Evolutionary conservation across 2,797 vertebrate species (phyloP).

Genomic region (Staurois parvus): DNA sequence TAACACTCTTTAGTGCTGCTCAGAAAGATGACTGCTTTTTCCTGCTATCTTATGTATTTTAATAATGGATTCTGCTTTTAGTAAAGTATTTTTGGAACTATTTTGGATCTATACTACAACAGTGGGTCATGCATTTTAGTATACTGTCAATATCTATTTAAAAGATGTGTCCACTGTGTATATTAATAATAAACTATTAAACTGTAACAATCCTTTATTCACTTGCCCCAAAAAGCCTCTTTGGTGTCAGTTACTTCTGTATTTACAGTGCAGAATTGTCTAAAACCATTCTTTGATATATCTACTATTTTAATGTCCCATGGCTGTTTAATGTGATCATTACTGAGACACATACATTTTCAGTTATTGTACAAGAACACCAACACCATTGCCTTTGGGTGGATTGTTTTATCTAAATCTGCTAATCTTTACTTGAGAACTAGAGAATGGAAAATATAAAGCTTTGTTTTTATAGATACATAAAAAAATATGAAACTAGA

Average conservation of each 20-base stretch:
- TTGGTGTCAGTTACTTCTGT: no score
- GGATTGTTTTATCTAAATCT: neutral
- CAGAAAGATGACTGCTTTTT: slow-evolving; percentile 1
- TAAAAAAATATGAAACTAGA: slow-evolving; percentile 24
- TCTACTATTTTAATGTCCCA: no score
- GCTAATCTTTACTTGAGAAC: neutral
- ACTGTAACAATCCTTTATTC: no score
- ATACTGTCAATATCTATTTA: neutral
- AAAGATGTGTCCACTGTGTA: neutral
- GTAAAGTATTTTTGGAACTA: neutral
- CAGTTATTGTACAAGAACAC: neutral
- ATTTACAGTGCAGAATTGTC: no score
- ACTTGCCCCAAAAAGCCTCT: no score
- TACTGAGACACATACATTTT: no score
- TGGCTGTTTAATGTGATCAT: no score
- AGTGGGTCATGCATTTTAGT: neutral
- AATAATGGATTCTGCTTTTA: neutral
- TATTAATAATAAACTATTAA: no score
- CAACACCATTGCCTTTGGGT: neutral
- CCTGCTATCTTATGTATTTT: neutral
- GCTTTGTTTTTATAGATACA: neutral
- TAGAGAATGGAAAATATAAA: neutral
- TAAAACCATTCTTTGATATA: no score
- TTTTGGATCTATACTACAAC: neutral
- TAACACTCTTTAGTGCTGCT: neutral